Evolutionary conservation across 2,888 invertebrate genomes (phyloP), one percentile per base, ranked within the genome.

Genomic region (Epicampocera succincta): DNA sequence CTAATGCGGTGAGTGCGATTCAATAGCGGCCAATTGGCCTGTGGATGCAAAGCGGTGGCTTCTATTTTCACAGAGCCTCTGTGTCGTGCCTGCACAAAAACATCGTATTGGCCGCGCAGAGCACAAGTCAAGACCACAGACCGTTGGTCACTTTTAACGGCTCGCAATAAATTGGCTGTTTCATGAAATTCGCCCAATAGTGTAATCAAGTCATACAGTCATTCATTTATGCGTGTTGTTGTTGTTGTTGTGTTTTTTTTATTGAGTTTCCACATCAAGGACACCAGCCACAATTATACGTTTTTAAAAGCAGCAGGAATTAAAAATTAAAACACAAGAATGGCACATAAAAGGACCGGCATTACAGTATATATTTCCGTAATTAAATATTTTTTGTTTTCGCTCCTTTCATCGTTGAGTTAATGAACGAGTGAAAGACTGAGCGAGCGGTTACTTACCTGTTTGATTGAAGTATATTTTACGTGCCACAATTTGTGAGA

Each of bases 391-490:
- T 40, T 52, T 40, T 52, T 25, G 9, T 6, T 58, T 42, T 1
- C 21, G 3, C 9, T 75, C 9, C 17, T 46, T 61, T 29, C 17
- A 29, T 13, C 29, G 19, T 5, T 58, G 21, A 13, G 9, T 50
- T 12, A 38, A 72, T 71, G 25, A 60, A 17, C 25, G 13, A 13
- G 1, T 33, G 48, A 25, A 17, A 15, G 29, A 48, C 11, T 69
- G 19, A 61, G n/a, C 29, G 46, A 33, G 13, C n/a, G 17, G 12
- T 21, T 68, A 85, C 89, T 87, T 86, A 91, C 90, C 88, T 85
- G 91, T 90, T 86, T 90, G 88, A 87, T 91, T 91, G 86, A 89
- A 91, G 86, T 88, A 90, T 61, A 91, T 85, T 85, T 89, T 89
- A 52, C 90, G 88, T 69, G 86, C 86, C 82, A 90, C 89, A 72